Base-by-base conservation (phyloP, 2,113 vertebrate species). In the Tylochromis polylepis region DNA sequence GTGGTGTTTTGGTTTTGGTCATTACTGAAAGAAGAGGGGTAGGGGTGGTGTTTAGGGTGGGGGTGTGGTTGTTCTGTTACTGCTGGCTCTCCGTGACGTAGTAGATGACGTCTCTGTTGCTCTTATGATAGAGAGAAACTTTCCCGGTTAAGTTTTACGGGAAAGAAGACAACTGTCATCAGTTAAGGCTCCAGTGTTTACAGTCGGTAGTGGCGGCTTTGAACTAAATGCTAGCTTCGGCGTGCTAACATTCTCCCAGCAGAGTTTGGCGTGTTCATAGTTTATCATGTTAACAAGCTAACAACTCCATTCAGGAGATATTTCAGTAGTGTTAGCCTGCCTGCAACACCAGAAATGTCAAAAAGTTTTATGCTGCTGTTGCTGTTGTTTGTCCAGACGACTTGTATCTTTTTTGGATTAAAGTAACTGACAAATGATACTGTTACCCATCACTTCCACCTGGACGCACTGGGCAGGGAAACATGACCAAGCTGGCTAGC, bases 1-100 rank as follows among this genome's bases (percentile, higher is more conserved):
- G 90, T 20, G 12, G 43, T 77, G 24, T 77, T 91, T 75, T 89
- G 82, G 62, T 49, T 90, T 79, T 62, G 81, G 55, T 89, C 72
- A 83, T 31, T 34, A 24, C 5, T 49, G 38, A 82, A 57, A 34
- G 49, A 58, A 56, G n/a, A 56, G 36, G 80, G 22, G 58, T 82
- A 77, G 46, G n/a, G 15, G 53, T 65, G 24, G 49, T 57, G 16
- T 24, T 43, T 57, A 49, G 22, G 24, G n/a, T 24, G 18, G 51
- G 70, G 34, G 8, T 27, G 77, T 36, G 56, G 46, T 22, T 82
- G 43, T 60, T 43, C 38, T 87, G 38, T 53, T 38, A 65, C 18
- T 62, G 58, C 59, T 59, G 80, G 46, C 16, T 70, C 57, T 41
- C 31, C 7, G 15, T 59, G 34, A 84, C 11, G 9, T 18, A 15